phyloP scores from a whole-genome alignment of 2,113 vertebrate genomes.

The Sisor rabdophorus region DNA sequence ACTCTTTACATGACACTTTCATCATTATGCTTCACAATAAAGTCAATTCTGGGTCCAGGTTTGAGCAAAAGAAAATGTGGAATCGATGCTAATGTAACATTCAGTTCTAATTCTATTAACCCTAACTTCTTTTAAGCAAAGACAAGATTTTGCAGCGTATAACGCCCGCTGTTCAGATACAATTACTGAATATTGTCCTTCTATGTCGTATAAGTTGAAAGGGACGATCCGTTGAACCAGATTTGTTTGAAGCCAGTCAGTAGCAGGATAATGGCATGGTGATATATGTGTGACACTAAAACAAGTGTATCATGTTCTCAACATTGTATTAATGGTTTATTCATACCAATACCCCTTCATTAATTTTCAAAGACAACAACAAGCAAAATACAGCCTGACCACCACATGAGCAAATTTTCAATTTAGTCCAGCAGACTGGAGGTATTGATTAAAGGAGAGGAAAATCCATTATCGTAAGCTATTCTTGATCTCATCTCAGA shows the following conservation, averaged over 20 bases:
- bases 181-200: not conserved
- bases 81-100: not conserved
- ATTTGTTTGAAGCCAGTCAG: not conserved
- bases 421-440: conserved; percentile 33
- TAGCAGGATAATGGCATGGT: not conserved
- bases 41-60: not conserved
- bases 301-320: not conserved
- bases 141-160: not conserved
- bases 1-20: not conserved
- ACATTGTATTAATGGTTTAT: not conserved
- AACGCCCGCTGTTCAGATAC: not conserved
- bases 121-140: not conserved
- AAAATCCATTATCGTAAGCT: conserved; percentile 46
- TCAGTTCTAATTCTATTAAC: not conserved
- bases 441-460: conserved; percentile 41
- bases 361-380: not conserved
- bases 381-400: conserved; percentile 6
- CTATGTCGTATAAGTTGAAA: not conserved
- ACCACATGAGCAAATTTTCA: conserved; percentile 11
- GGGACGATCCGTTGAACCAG: not conserved
- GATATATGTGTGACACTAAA: not conserved
- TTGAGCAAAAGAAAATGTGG: not conserved
- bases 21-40: not conserved
- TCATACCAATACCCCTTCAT: not conserved
- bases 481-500: conserved; percentile 44